Evolutionary conservation across 1,140 invertebrate genomes (phyloP), one percentile per base, ranked within the genome.

Genomic region (Drosophila ohnishii): DNA sequence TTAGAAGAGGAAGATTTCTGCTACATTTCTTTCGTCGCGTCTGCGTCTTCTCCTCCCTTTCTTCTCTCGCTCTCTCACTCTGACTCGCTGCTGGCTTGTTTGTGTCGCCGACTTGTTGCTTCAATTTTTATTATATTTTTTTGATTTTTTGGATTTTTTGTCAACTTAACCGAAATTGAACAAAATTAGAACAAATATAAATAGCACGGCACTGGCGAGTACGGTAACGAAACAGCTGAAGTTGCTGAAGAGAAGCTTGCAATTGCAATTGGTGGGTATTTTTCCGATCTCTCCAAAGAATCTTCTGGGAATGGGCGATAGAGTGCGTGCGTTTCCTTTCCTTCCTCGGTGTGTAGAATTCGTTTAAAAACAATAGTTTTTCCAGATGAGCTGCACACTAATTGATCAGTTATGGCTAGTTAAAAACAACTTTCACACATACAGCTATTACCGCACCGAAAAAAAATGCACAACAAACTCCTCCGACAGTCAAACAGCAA

Each of bases 401-500:
- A 55, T 55, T 55, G 51, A 55, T 55, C 51, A 55, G 51, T 55
- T 55, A 55, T 55, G 51, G 51, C 51, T 8, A 55, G 51, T 55
- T 55, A 37, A 37, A 55, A 55, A 55, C 51, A 55, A 55, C 51
- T 55, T 55, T 55, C 51, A 55, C 51, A 55, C 51, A 55, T 55
- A 55, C 51, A 55, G 51, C 51, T 22, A 55, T 25, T 55, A 55
- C 51, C 51, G 51, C 51, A 55, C 53, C 34, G 34, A 67, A 67
- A 62, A 65, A 67, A 67, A 67, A 39, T 35, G 47, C 64, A 69
- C 65, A 63, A 63, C 65, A 63, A 69, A 53, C 65, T 69, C 9
- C 56, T 71, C 56, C 73, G 75, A 47, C 73, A 76, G 73, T 77
- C 51, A 58, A 42, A 48, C 74, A 76, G 72, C 63, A 77, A 76